These are phyloP conservation scores for Bombyx mandarina DNA, from an alignment of 1,140 invertebrate species.

Conservation along the genomic window DNA sequence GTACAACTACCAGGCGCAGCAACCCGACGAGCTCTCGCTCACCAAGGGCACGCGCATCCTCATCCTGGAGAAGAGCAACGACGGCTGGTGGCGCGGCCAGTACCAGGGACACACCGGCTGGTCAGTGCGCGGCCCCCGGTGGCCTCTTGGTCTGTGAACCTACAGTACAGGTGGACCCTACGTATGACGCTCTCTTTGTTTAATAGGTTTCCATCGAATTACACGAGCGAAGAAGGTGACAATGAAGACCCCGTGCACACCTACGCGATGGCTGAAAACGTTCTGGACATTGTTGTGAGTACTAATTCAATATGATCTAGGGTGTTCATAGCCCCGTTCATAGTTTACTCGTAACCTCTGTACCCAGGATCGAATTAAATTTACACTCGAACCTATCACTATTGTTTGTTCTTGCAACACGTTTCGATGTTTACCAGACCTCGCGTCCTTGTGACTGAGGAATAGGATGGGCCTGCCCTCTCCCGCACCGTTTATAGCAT, in stretches of 20 bases:
- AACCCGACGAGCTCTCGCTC: slow-evolving; percentile 95
- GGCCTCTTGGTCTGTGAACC: background rate
- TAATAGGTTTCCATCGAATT: slow-evolving; percentile 96
- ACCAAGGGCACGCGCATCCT: slow-evolving; percentile 92
- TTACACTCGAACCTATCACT: too few species aligned
- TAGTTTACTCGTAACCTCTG: too few species aligned
- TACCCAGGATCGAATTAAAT: too few species aligned
- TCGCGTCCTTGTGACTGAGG: too few species aligned
- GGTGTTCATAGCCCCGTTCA: too few species aligned
- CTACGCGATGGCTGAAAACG: slow-evolving; percentile 93
- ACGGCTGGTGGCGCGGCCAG: slow-evolving; percentile 99
- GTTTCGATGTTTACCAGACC: too few species aligned
- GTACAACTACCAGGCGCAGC: slow-evolving; percentile 98
- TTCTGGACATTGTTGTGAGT: slow-evolving; percentile 91
- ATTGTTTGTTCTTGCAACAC: too few species aligned
- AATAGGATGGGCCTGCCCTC: too few species aligned
- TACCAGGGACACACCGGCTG: slow-evolving; percentile 81
- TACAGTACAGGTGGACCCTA: too few species aligned
- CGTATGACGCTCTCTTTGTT: background rate
- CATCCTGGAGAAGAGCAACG: slow-evolving; percentile 98
- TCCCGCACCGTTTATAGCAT: too few species aligned
- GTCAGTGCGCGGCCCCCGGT: slow-evolving; percentile 53
- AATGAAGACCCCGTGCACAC: slow-evolving; percentile 88
- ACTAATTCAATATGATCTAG: background rate
- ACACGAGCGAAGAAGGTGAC: slow-evolving; percentile 92